These are phyloP conservation scores for Tethea ocularis DNA, from an alignment of 2,888 invertebrate species.

Conservation along the genomic window DNA sequence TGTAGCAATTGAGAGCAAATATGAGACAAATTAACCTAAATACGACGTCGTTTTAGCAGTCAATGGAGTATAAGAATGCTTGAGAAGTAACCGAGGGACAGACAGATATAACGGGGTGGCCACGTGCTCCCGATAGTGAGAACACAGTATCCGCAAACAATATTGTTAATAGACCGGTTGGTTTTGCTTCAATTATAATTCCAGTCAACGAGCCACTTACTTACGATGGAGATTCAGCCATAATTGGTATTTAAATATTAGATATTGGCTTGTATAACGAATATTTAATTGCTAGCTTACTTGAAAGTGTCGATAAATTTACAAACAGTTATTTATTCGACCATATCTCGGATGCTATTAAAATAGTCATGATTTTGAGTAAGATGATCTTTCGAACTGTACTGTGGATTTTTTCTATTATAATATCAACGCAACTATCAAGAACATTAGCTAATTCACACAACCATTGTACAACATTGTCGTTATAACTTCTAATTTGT, in stretches of 20 bases:
- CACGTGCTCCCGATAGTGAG: slow-evolving; percentile 48
- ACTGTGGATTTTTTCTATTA: neutral
- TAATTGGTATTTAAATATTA: slow-evolving; percentile 14
- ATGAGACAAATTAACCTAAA: slow-evolving; percentile 44
- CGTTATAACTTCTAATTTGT: slow-evolving; percentile 47
- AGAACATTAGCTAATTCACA: slow-evolving; percentile 14
- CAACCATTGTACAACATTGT: slow-evolving; percentile 25
- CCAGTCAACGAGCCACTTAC: slow-evolving; percentile 32
- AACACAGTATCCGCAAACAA: slow-evolving; percentile 48
- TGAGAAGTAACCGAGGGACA: slow-evolving; percentile 24
- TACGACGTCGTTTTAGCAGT: slow-evolving; percentile 28
- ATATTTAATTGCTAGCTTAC: slow-evolving; percentile 11
- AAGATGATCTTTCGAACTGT: neutral
- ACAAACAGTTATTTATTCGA: slow-evolving; percentile 19
- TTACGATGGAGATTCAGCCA: slow-evolving; percentile 21
- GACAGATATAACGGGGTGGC: slow-evolving; percentile 41
- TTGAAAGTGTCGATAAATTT: slow-evolving; percentile 10
- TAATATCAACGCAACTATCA: neutral
- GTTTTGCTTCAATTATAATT: slow-evolving; percentile 34
- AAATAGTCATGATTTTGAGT: neutral
- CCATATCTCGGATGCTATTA: slow-evolving; percentile 16
- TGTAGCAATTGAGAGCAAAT: slow-evolving; percentile 42
- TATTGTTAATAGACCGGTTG: slow-evolving; percentile 40
- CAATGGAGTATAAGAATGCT: slow-evolving; percentile 14
- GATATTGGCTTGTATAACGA: slow-evolving; percentile 20